Evolutionary conservation across 2,113 vertebrate species (phyloP), one percentile per base, ranked within the genome.

Genomic region (Isurus oxyrinchus): DNA sequence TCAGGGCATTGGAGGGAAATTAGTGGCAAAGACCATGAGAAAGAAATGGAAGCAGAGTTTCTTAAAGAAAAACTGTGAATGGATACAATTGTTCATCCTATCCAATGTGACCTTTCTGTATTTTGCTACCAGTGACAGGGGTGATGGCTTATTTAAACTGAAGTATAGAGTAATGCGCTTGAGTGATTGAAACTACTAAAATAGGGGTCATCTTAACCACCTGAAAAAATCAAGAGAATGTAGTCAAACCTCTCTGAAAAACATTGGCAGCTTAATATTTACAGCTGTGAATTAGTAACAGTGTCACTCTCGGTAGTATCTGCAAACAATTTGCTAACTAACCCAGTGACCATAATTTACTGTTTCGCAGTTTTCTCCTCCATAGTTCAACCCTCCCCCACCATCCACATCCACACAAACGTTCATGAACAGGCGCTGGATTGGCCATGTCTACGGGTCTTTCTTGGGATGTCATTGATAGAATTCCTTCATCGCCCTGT

Each of bases 111-210:
- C 81, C 81, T 84, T 84, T 84, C 81, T 84, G 81, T 84, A 84
- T 84, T 84, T 84, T 84, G 81, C 81, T 84, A 84, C 81, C 40
- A 84, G 81, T 49, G 81, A 84, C 40, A 44, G 81, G 40, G 40
- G 81, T 84, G 81, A 84, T 84, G 81, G 81, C 40, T 84, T 84
- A 84, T 84, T 84, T 84, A 84, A 84, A 44, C 81, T 84, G 81
- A 84, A 84, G 81, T 84, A 84, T 23, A 84, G 40, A 49, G 81
- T 21, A 84, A 84, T 84, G 81, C 81, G 49, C 81, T 57, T 90
- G 23, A 90, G 40, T 84, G 81, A 84, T 84, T 84, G 40, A 84
- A 84, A 84, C 40, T 21, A 84, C 81, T 84, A 84, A 84, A 84
- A 13, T 84, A 84, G 40, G 81, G 81, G 81, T 84, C 81, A 84